These are phyloP conservation scores for Atrichornis clamosus DNA, from an alignment of 2,113 vertebrate species.

Conservation along the genomic window DNA sequence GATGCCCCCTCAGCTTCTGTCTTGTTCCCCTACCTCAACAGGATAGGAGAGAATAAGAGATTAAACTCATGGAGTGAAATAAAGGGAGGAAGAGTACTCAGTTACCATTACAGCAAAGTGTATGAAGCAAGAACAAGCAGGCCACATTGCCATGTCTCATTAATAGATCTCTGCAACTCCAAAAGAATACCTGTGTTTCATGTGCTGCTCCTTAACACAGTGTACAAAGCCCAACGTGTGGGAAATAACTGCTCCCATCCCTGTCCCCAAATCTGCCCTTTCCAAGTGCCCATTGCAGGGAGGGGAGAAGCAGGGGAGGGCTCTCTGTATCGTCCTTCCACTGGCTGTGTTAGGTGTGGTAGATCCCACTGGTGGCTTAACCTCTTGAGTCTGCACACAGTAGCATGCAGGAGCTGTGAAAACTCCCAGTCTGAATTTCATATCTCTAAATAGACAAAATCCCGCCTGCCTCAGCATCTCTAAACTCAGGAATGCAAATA, in stretches of 20 bases:
- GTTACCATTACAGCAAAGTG: neutral
- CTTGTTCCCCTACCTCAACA: neutral
- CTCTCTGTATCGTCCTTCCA: neutral
- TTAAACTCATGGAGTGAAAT: neutral
- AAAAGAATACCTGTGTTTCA: neutral
- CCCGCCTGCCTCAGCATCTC: neutral
- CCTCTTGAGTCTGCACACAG: neutral
- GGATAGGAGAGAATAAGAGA: neutral
- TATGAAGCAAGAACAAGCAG: neutral
- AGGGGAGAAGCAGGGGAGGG: neutral
- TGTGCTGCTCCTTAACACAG: neutral
- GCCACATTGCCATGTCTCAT: neutral
- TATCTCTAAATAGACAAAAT: neutral
- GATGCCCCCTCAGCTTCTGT: neutral
- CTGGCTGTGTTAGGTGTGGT: neutral
- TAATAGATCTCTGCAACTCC: neutral
- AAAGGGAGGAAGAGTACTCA: neutral
- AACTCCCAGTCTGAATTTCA: neutral
- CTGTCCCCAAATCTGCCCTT: neutral
- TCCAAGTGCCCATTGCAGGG: neutral
- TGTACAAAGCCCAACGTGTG: neutral
- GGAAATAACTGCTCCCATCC: neutral
- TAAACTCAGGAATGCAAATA: neutral
- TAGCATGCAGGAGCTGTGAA: neutral
- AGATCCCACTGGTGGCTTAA: neutral